Evolutionary conservation across 2,113 vertebrate genomes (phyloP), one percentile per base, ranked within the genome.

Genomic region (Etheostoma spectabile): DNA sequence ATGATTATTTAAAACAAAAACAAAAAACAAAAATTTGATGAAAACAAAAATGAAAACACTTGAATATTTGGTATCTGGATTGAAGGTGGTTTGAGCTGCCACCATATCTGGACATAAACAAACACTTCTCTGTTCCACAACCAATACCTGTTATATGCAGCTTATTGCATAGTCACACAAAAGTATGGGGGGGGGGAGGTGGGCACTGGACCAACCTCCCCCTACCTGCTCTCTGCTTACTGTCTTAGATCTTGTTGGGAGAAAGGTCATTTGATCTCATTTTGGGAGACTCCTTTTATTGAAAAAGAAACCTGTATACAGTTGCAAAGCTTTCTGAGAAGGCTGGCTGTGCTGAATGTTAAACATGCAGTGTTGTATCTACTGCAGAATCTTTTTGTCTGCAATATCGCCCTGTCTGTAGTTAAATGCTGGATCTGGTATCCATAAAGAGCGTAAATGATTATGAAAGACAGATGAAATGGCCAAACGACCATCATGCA

Each of bases 1-100:
- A 87, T 91, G 79, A 89, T 93, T 93, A 94, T 94, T 95, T 93
- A 95, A 94, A 93, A 93, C 91, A 92, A 91, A 79, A 79, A 27
- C n/a, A n/a, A 8, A 3, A 46, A 82, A 91, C 72, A 70, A 19
- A 49, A 49, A 65, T 73, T 80, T 63, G 38, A 92, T 90, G 83
- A 90, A 89, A 92, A 91, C 79, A 24, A 61, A 85, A 55, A 63
- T 24, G 35, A 22, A 64, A 84, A 89, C 93, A 93, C 93, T 95
- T 94, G 94, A 95, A 95, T 91, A 91, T 93, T 93, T 89, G 86
- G 89, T 89, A 88, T 94, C 88, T 92, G 90, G 80, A 91, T 91
- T 83, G 83, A 92, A 87, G 88, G 90, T 87, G 76, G 86, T 86
- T 81, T 18, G 51, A 89, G 77, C 87, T 94, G 89, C 90, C 83